Conservation (phyloP, 2,888 invertebrate species). For the Dasysyrphus tricinctus region DNA sequence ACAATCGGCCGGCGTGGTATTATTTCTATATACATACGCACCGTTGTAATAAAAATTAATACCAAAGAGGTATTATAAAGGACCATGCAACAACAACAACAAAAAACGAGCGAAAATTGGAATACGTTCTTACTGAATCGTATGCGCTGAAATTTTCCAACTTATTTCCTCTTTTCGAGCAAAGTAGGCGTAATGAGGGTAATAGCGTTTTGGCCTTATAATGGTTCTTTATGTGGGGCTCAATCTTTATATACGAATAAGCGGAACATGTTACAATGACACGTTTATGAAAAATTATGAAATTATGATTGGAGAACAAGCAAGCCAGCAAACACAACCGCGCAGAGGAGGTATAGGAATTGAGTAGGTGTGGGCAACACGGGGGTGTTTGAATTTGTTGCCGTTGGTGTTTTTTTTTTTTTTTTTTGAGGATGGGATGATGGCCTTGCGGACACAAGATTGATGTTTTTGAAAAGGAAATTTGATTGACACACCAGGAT, state of each 20-base stretch:
- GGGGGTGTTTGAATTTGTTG: background rate
- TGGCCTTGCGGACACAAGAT: conserved; percentile 48
- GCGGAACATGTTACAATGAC: conserved; percentile 41
- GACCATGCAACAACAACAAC: conserved; percentile 6
- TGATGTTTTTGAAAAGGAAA: conserved; percentile 51
- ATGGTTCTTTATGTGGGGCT: conserved; percentile 47
- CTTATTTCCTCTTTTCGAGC: conserved; percentile 55
- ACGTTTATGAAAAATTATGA: conserved; percentile 59
- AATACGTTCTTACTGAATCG: conserved; percentile 55
- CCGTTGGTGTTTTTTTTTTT: background rate
- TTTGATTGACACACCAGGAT: conserved; percentile 55
- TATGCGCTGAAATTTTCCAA: conserved; percentile 43
- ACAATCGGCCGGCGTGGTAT: conserved; percentile 9
- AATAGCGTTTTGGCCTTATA: conserved; percentile 54
- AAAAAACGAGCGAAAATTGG: conserved; percentile 32
- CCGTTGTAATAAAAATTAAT: conserved; percentile 58
- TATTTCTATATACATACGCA: conserved; percentile 26
- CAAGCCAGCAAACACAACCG: background rate
- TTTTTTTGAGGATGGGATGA: background rate
- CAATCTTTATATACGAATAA: conserved; percentile 14
- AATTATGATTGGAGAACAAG: conserved; percentile 31
- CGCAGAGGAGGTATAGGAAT: too few species aligned
- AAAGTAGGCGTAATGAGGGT: conserved; percentile 65
- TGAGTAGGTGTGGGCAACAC: background rate
- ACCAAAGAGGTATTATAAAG: background rate